Evolutionary conservation across 2,113 vertebrate species (phyloP), one percentile per base, ranked within the genome.

Genomic region (Apodemus sylvaticus): DNA sequence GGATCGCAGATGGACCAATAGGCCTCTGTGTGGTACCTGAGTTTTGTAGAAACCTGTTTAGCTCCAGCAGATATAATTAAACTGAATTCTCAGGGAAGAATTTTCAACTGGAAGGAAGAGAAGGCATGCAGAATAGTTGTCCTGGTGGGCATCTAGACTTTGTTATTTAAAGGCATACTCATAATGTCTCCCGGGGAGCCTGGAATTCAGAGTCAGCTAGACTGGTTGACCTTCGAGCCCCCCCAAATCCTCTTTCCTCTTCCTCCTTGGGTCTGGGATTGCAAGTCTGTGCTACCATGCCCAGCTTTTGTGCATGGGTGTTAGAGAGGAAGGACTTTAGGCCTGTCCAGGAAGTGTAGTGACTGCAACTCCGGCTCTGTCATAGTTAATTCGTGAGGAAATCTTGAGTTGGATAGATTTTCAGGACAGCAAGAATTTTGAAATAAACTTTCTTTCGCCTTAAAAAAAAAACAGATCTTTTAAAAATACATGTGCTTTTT

Each of bases 51-150:
- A 60, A 51, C 58, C 60, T 26, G 39, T 78, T 55, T n/a, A 68
- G 39, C n/a, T 31, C 71, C 39, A n/a, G 22, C 3, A 88, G 31
- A 70, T 70, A n/a, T 31, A 58, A 14, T 87, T 94, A 78, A 81
- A 82, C 9, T 45, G 26, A 83, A 81, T 89, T 86, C 79, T 94
- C 53, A 71, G 85, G 90, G 88, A 96, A 93, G 64, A 48, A 31
- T 60, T 90, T 95, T 88, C 1, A 83, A 81, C 88, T 76, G 42
- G 16, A 51, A 88, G 24, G 36, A 66, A 81, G 36, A 87, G 1
- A 85, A 87, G 20, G 34, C 66, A 62, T 45, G 48, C 2, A n/a
- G 36, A 31, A 16, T n/a, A 24, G 48, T 29, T 89, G 34, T 34
- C 34, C 11, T 14, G 16, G 55, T 51, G 34, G 51, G 7, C 17